These are phyloP conservation scores for Orius insidiosus DNA, from an alignment of 1,140 invertebrate species.

Conservation along the genomic window DNA sequence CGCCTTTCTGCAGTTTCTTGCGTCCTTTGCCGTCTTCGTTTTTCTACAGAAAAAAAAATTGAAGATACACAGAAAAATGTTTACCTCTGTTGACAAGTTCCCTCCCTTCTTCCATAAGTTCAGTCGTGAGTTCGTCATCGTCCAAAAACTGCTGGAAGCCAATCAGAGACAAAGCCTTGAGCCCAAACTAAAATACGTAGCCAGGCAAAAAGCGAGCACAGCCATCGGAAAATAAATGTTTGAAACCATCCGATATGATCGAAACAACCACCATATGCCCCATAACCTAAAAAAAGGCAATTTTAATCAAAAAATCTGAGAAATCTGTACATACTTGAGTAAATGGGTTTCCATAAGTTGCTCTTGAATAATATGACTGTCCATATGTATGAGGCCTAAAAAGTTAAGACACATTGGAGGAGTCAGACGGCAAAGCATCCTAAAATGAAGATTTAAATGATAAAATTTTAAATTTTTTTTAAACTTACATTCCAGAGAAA, in stretches of 20 bases:
- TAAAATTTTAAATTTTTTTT: too few relatives aligned
- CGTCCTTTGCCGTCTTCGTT: conserved; percentile 56
- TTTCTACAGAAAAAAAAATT: conserved; percentile 35
- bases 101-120: conserved; percentile 82
- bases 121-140: conserved; percentile 81
- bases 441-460: conserved; percentile 7
- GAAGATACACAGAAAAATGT: background rate
- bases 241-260: conserved; percentile 94
- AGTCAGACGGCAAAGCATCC: conserved; percentile 84
- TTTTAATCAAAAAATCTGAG: too few relatives aligned
- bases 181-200: conserved; percentile 91
- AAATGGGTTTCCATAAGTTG: conserved; percentile 63
- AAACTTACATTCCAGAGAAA: conserved; percentile 77
- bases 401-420: conserved; percentile 98
- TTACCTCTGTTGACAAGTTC: conserved; percentile 72
- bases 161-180: conserved; percentile 70
- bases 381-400: conserved; percentile 92
- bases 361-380: conserved; percentile 83
- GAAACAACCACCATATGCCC: conserved; percentile 97
- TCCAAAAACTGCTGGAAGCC: conserved; percentile 93
- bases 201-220: conserved; percentile 81
- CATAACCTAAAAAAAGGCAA: conserved; percentile 76
- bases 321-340: conserved; percentile 44
- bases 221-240: conserved; percentile 98
- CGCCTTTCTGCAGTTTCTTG: conserved; percentile 57